These are phyloP conservation scores for Drosophila ambigua DNA, from an alignment of 1,140 invertebrate genomes.

Conservation along the genomic window DNA sequence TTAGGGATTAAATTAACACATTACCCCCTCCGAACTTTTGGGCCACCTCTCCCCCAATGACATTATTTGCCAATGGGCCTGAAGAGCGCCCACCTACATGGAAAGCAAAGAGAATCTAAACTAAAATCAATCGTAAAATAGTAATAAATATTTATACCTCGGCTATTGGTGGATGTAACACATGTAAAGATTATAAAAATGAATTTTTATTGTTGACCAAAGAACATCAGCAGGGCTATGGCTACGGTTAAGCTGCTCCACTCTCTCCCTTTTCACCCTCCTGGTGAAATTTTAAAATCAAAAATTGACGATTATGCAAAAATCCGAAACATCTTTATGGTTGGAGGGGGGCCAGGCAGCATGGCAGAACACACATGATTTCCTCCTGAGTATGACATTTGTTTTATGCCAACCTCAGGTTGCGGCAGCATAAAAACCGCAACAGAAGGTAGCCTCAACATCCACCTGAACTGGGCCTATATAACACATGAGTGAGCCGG, in stretches of 20 bases:
- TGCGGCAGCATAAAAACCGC: slow-evolving; percentile 67
- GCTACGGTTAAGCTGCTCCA: neutral
- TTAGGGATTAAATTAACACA: slow-evolving; percentile 3
- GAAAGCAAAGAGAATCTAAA: slow-evolving; percentile 33
- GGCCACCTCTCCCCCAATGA: slow-evolving; percentile 13
- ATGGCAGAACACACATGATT: slow-evolving; percentile 48
- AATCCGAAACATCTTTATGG: slow-evolving; percentile 69
- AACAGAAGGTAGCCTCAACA: slow-evolving; percentile 29
- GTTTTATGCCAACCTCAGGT: slow-evolving; percentile 74
- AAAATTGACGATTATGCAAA: slow-evolving; percentile 82
- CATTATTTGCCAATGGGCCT: slow-evolving; percentile 55
- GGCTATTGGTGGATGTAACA: slow-evolving; percentile 58
- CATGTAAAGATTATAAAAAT: slow-evolving; percentile 79
- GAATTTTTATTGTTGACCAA: slow-evolving; percentile 77
- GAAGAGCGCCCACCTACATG: neutral
- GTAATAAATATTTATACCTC: slow-evolving; percentile 76
- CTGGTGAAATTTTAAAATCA: slow-evolving; percentile 71
- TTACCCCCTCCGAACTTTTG: neutral
- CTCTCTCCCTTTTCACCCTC: slow-evolving; percentile 3
- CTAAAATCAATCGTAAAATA: slow-evolving; percentile 77
- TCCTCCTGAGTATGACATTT: slow-evolving; percentile 75
- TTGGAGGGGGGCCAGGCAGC: neutral
- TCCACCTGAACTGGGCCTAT: slow-evolving; percentile 35
- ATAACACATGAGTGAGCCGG: slow-evolving; percentile 55
- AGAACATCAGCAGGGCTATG: slow-evolving; percentile 28